A percentile compares a stretch with the other conserved stretches of the same genome.
Evolutionary conservation across 2,888 invertebrate genomes (phyloP).

Genomic region (Tribolium freemani): DNA sequence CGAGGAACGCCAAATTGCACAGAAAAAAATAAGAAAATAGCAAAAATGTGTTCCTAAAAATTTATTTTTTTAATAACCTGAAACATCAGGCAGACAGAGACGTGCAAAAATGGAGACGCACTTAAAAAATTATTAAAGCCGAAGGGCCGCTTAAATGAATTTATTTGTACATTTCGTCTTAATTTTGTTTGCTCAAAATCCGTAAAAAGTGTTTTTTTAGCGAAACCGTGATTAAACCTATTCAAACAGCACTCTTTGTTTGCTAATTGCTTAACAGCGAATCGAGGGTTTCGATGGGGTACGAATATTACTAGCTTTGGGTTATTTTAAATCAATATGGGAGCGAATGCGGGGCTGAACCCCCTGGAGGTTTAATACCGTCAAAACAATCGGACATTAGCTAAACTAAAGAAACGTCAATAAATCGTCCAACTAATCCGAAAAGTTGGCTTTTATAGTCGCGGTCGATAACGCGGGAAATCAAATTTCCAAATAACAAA

Average conservation of each 20-base stretch:
- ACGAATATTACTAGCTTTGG: slow-evolving; percentile 53
- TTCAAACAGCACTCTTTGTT: slow-evolving; percentile 47
- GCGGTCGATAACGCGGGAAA: slow-evolving; percentile 58
- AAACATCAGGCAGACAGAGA: not conserved
- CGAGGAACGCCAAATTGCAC: too few species aligned
- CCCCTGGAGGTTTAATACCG: slow-evolving; percentile 17
- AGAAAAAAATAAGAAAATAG: too few species aligned
- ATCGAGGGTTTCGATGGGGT: slow-evolving; percentile 51
- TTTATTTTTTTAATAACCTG: slow-evolving; percentile 23
- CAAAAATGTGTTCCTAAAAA: not conserved
- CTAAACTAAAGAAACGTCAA: slow-evolving; percentile 45
- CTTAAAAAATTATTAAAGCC: slow-evolving; percentile 18
- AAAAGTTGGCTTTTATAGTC: slow-evolving; percentile 52
- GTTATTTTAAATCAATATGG: slow-evolving; percentile 54
- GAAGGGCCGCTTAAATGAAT: slow-evolving; percentile 7
- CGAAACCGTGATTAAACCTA: slow-evolving; percentile 23
- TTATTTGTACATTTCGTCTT: not conserved
- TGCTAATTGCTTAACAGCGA: slow-evolving; percentile 55
- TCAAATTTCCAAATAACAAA: slow-evolving; percentile 65
- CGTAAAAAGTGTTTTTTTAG: not conserved
- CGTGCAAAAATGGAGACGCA: slow-evolving; percentile 17
- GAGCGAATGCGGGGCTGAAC: not conserved
- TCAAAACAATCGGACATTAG: slow-evolving; percentile 43
- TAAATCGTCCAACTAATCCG: slow-evolving; percentile 55
- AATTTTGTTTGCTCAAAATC: slow-evolving; percentile 13